These are phyloP conservation scores for Parnassius smintheus DNA, from an alignment of 2,888 invertebrate species.

Conservation along the genomic window DNA sequence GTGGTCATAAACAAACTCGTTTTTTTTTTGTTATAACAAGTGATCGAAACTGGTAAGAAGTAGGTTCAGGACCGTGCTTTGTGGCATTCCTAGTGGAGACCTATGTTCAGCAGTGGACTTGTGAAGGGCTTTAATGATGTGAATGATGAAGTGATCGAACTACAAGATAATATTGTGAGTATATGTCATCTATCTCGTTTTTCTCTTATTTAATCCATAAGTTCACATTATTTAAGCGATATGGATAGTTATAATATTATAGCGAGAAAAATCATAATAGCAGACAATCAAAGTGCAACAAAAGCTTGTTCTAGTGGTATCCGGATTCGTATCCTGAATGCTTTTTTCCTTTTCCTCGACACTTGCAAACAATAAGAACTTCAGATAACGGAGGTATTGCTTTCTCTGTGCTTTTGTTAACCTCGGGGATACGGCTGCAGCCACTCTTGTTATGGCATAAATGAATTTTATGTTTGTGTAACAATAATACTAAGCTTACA, in stretches of 20 bases:
- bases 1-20: too few relatives aligned
- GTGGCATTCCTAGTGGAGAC: too few relatives aligned
- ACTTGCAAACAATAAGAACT: constrained; percentile 21
- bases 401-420: constrained; percentile 19
- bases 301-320: constrained; percentile 5
- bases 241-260: background rate
- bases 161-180: too few relatives aligned
- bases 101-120: too few relatives aligned
- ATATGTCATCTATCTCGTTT: too few relatives aligned
- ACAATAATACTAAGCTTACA: background rate
- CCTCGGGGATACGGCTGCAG: background rate
- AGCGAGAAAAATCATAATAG: constrained; percentile 2
- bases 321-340: background rate
- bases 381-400: constrained; percentile 18
- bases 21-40: too few relatives aligned
- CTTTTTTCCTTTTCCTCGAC: constrained; percentile 17
- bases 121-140: too few relatives aligned
- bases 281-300: constrained; percentile 24
- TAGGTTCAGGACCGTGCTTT: too few relatives aligned
- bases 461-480: background rate
- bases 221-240: background rate
- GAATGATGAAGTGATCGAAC: too few relatives aligned
- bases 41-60: too few relatives aligned
- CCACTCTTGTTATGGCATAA: constrained; percentile 1
- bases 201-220: too few relatives aligned